These are phyloP conservation scores for Sebastes diaconus DNA, from an alignment of 2,797 vertebrate species.

Conservation along the genomic window DNA sequence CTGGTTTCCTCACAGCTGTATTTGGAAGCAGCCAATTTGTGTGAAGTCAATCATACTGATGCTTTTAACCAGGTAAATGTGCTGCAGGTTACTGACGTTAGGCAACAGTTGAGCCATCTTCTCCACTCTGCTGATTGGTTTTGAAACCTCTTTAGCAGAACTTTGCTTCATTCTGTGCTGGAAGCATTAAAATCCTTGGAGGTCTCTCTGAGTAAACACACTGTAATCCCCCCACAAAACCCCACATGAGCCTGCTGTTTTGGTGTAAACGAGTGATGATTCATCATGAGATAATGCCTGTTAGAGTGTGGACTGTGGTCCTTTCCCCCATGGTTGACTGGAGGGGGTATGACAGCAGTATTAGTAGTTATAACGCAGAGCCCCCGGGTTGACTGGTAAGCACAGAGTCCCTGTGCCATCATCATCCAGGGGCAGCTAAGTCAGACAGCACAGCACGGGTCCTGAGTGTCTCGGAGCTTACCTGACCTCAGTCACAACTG, in stretches of 20 bases:
- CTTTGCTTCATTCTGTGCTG: neutral
- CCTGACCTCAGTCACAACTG: slow-evolving; percentile 49
- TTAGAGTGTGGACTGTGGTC: slow-evolving; percentile 3
- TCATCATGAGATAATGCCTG: slow-evolving; percentile 25
- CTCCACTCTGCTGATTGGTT: neutral
- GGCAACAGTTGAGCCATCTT: neutral
- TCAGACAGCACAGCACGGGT: slow-evolving; percentile 5
- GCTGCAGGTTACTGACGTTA: neutral
- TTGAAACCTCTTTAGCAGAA: slow-evolving; percentile 9
- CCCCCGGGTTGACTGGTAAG: neutral
- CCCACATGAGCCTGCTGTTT: slow-evolving; percentile 6
- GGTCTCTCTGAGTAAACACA: slow-evolving; percentile 32
- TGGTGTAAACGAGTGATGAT: slow-evolving; percentile 37
- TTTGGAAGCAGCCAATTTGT: slow-evolving; percentile 16
- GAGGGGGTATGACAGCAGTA: slow-evolving; percentile 3
- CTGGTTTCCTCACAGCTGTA: neutral
- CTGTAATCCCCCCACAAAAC: slow-evolving; percentile 11
- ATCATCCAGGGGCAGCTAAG: slow-evolving; percentile 2
- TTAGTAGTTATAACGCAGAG: neutral
- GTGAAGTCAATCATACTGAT: slow-evolving; percentile 16
- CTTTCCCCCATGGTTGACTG: slow-evolving; percentile 16
- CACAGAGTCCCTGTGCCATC: slow-evolving; percentile 5
- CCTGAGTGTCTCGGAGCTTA: slow-evolving; percentile 18
- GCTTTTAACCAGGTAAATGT: slow-evolving; percentile 4
- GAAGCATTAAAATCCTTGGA: slow-evolving; percentile 12